Percentiles rank a stretch among this genome's conserved stretches.
These are phyloP conservation scores for Ypsolopha sequella DNA, from an alignment of 2,888 invertebrate species.

Conservation along the genomic window DNA sequence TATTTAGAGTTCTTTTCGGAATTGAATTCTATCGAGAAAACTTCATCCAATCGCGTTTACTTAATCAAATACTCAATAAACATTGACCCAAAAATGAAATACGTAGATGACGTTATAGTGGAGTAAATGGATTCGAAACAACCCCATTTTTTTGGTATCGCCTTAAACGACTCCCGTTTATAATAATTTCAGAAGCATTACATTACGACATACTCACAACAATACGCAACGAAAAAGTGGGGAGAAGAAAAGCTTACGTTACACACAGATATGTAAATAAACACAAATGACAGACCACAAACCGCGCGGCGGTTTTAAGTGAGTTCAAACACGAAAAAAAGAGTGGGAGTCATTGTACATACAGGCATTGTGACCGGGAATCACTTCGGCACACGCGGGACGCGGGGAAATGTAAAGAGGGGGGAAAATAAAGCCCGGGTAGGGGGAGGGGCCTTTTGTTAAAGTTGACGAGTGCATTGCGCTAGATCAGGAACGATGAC, in stretches of 20 bases:
- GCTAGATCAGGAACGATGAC: background rate
- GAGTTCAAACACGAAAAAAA: slow-evolving; percentile 59
- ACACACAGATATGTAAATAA: slow-evolving; percentile 15
- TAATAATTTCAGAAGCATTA: too few relatives aligned
- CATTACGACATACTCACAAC: too few relatives aligned
- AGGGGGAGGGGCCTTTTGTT: background rate
- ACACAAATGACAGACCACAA: slow-evolving; percentile 38
- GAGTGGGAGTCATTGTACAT: slow-evolving; percentile 28
- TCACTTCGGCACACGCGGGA: slow-evolving; percentile 33
- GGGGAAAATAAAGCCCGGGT: background rate
- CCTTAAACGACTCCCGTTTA: too few relatives aligned
- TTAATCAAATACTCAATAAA: too few relatives aligned
- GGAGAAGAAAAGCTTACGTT: background rate
- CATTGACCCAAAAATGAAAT: too few relatives aligned
- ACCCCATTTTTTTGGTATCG: too few relatives aligned
- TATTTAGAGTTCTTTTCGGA: too few relatives aligned
- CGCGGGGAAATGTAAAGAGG: slow-evolving; percentile 10
- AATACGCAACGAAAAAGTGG: background rate
- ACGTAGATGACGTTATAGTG: too few relatives aligned
- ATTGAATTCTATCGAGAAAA: too few relatives aligned
- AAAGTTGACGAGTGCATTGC: background rate
- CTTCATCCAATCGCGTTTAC: too few relatives aligned
- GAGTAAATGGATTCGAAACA: too few relatives aligned
- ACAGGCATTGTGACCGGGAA: slow-evolving; percentile 40
- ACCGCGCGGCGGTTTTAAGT: slow-evolving; percentile 40